Base-by-base conservation (phyloP, 2,888 invertebrate genomes). In the Deilephila elpenor region DNA sequence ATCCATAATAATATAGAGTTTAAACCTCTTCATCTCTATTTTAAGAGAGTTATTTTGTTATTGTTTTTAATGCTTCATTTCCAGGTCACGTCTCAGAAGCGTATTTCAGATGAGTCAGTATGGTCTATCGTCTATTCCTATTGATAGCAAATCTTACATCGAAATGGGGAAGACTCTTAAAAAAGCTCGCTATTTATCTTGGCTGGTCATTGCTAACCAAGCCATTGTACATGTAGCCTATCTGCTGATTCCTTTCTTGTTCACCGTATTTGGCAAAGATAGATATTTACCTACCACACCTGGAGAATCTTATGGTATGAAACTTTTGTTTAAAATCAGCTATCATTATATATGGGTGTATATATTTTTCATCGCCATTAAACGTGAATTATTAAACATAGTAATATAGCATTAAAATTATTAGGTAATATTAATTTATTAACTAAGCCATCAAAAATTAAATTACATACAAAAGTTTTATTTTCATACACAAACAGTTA, bases 251-350 rank as follows among this genome's bases (percentile, higher is more conserved):
- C 90, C 90, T 3, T 79, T 89, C n/a, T 75, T 88, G 32, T 81
- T 89, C 70, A 88, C 87, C 6, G 60, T 88, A 4, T 82, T 89
- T 25, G 85, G 86, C 0, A 84, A 81, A 61, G 78, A 84, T 51
- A 76, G 88, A 75, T 89, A 89, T 74, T 76, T 91, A 60, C 90
- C 90, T 0, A 86, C 86, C 5, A 90, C 86, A 1, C 90, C 90
- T 72, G 89, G 89, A 51, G 87, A 86, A 61, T 78, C 84, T 8
- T 89, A 83, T 75, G 89, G 90, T 90, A 83, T 80, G 77, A 60
- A 44, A 44, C 3, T 14, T 14, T 3, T 44, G 44, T 11, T 11
- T 44, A 44, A 6, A 44, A 44, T 44, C 11, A 44, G 8, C 37
- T 37, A 8, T 2, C 37, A 37, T 37, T 44, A 4, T 3, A n/a